These are phyloP conservation scores for Abrostola triplasia DNA, from an alignment of 2,888 invertebrate species.

Conservation along the genomic window DNA sequence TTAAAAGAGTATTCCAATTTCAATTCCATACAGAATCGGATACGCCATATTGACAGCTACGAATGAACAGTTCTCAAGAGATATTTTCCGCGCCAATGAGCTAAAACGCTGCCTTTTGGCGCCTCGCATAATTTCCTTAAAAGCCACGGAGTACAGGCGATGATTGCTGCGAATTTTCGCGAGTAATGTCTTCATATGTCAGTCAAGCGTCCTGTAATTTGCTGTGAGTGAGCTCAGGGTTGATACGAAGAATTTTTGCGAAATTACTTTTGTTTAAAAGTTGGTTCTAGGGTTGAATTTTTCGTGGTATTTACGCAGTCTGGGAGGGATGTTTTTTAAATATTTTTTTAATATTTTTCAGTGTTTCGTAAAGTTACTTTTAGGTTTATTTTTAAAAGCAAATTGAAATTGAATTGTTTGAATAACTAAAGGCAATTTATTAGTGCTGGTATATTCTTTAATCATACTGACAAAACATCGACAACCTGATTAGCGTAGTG, in stretches of 20 bases:
- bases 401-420: no score
- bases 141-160: constrained; percentile 4
- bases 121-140: constrained; percentile 19
- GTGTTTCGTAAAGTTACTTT: no score
- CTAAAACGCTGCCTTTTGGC: constrained; percentile 16
- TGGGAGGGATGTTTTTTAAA: no score
- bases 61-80: neutral
- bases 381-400: no score
- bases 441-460: no score
- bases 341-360: no score
- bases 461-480: no score
- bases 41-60: constrained; percentile 1
- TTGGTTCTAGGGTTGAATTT: neutral
- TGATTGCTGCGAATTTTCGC: neutral
- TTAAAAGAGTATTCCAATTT: no score
- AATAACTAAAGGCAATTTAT: no score
- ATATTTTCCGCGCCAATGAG: constrained; percentile 15
- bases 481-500: no score
- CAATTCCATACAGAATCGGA: no score
- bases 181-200: constrained; percentile 5
- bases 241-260: neutral
- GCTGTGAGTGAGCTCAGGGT: neutral
- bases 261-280: neutral
- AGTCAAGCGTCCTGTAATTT: constrained; percentile 6
- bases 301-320: neutral